Conservation (phyloP, 2,888 invertebrate species). For the Abscondita cerata region DNA sequence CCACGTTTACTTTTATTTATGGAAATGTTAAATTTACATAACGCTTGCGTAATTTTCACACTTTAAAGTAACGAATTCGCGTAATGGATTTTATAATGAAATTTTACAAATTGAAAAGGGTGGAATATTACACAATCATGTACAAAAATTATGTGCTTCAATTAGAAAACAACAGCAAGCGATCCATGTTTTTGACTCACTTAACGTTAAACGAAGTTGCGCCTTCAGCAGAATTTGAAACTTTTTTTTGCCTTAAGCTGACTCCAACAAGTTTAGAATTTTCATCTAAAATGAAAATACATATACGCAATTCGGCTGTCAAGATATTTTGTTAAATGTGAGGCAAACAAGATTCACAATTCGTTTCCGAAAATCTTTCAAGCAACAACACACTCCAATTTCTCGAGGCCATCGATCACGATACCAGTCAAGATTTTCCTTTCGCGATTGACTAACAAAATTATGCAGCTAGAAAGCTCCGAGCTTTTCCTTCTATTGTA, state of each 20-base stretch:
- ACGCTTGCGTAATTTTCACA: no score
- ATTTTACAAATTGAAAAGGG: no score
- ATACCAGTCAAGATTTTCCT: constrained; percentile 15
- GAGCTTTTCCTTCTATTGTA: not conserved
- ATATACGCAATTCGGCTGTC: not conserved
- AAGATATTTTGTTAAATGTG: not conserved
- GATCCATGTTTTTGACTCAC: not conserved
- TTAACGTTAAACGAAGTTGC: constrained; percentile 13
- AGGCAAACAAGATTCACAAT: constrained; percentile 8
- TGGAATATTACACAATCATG: no score
- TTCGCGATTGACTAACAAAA: constrained; percentile 15
- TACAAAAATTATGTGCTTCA: no score
- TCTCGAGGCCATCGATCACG: constrained; percentile 22
- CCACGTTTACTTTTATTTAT: no score
- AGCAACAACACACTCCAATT: constrained; percentile 11
- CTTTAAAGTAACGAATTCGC: no score
- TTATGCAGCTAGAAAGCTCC: constrained; percentile 16
- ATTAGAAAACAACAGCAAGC: no score
- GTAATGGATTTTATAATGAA: no score
- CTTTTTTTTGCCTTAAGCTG: constrained; percentile 14
- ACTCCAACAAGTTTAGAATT: not conserved
- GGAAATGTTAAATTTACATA: no score
- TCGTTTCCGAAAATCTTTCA: not conserved
- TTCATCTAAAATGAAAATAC: not conserved
- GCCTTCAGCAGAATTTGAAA: constrained; percentile 16